These are phyloP conservation scores for Epinephelus cyanopodus DNA, from an alignment of 2,113 vertebrate genomes.

Conservation along the genomic window DNA sequence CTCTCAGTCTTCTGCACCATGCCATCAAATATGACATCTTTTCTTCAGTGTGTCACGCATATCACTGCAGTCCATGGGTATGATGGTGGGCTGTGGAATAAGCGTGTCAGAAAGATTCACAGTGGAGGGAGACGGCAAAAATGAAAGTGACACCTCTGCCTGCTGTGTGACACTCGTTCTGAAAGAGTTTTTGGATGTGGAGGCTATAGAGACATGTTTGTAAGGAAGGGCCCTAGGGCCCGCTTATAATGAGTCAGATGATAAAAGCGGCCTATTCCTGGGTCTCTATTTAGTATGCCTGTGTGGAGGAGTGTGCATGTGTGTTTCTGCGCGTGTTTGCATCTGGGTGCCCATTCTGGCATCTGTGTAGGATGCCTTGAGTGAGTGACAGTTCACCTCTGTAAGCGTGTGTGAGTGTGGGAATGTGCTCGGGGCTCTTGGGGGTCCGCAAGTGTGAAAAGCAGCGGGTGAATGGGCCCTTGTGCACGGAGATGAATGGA, in stretches of 20 bases:
- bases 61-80: constrained; percentile 28
- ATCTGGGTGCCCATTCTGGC: constrained; percentile 51
- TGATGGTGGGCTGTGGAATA: constrained; percentile 36
- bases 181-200: constrained; percentile 49
- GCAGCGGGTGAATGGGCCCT: constrained; percentile 77
- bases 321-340: constrained; percentile 31
- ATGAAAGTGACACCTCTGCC: constrained; percentile 67
- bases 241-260: constrained; percentile 73
- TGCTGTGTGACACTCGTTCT: constrained; percentile 67
- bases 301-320: constrained; percentile 37
- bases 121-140: constrained; percentile 46
- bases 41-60: constrained; percentile 33
- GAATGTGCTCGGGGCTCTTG: constrained; percentile 47
- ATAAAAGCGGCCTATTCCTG: constrained; percentile 57
- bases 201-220: constrained; percentile 46
- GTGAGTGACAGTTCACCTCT: constrained; percentile 72
- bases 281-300: constrained; percentile 43
- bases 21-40: constrained; percentile 46
- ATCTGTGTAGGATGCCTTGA: constrained; percentile 49
- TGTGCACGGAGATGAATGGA: constrained; percentile 80
- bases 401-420: constrained; percentile 48
- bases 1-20: background rate
- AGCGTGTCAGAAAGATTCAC: constrained; percentile 59
- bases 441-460: constrained; percentile 67
- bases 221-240: constrained; percentile 41